phyloP scores from a whole-genome alignment of 2,888 invertebrate genomes.

The Tenthredo notha region DNA sequence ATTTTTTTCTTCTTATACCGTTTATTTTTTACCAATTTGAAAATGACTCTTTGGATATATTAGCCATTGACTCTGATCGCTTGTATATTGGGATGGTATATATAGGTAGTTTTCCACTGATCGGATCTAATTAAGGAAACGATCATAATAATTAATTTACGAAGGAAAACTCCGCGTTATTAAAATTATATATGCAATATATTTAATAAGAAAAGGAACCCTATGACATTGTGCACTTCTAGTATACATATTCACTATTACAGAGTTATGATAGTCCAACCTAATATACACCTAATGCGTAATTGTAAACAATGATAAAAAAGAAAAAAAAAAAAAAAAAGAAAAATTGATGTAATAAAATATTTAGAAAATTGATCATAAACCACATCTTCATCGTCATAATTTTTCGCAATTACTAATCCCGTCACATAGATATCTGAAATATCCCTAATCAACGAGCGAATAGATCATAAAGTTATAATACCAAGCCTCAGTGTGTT shows the following conservation, averaged over 20 bases:
- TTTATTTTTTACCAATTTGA: no score
- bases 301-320: constrained; percentile 62
- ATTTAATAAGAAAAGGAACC: not conserved
- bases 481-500: no score
- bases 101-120: not conserved
- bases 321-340: no score
- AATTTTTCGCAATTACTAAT: not conserved
- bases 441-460: not conserved
- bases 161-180: not conserved
- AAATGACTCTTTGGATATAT: not conserved
- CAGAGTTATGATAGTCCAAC: constrained; percentile 56
- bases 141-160: not conserved
- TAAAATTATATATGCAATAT: not conserved
- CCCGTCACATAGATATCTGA: not conserved
- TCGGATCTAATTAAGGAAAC: not conserved
- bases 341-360: constrained; percentile 62
- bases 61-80: not conserved
- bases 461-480: not conserved
- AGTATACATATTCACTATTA: constrained; percentile 47
- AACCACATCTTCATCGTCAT: not conserved
- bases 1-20: no score
- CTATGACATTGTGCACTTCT: constrained; percentile 50
- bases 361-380: constrained; percentile 57
- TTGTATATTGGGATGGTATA: not conserved
- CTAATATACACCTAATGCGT: constrained; percentile 54